Evolutionary conservation across 2,797 vertebrate species (phyloP).

Genomic region (Ptychobarbus kaznakovi): DNA sequence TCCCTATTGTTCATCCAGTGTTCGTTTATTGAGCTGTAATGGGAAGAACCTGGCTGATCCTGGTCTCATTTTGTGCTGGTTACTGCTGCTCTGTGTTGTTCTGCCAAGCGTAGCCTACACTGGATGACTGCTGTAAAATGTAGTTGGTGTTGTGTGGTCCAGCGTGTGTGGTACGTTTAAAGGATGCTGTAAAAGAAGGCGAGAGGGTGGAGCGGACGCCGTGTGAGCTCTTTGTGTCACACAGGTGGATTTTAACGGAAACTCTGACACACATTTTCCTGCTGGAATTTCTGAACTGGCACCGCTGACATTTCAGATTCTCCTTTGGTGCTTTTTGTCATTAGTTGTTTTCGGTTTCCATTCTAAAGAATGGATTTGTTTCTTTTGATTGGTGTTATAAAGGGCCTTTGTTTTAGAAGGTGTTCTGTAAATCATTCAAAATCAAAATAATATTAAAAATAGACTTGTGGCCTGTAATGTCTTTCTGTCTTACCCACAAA

Average conservation of each 20-base stretch:
- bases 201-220: conserved; percentile 5
- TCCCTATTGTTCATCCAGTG: neutral
- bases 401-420: neutral
- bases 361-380: neutral
- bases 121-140: conserved; percentile 33
- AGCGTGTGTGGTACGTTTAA: conserved; percentile 50
- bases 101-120: conserved; percentile 49
- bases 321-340: neutral
- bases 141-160: conserved; percentile 50
- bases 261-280: conserved; percentile 37
- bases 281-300: conserved; percentile 3
- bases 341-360: neutral
- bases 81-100: conserved; percentile 45
- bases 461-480: neutral
- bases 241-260: conserved; percentile 52
- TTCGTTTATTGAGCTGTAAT: neutral
- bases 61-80: conserved; percentile 18
- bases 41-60: neutral
- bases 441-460: neutral
- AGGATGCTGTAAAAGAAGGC: conserved; percentile 46
- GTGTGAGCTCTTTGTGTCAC: conserved; percentile 37
- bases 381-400: neutral
- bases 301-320: neutral
- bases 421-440: neutral
- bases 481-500: neutral